Base-by-base conservation (phyloP, 1,140 invertebrate genomes). In the Halyomorpha halys region DNA sequence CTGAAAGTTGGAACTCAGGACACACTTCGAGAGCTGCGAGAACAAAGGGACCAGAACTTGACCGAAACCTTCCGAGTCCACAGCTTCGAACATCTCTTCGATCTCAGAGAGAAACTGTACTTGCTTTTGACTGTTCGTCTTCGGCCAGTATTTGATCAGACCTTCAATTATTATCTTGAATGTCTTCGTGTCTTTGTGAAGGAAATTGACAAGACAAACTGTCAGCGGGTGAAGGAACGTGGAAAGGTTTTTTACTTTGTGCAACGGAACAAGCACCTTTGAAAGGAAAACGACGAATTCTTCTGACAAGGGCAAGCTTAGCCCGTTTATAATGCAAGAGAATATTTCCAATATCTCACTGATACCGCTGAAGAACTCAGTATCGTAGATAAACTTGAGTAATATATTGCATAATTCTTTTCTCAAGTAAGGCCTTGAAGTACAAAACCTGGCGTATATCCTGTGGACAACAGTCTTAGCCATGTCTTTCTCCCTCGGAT, bases 341-440 rank as follows among this genome's bases (percentile, higher is more conserved):
- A 99, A 82, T 76, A 99, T 98, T 85, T 99, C 97, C 72, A 99
- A 81, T 72, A 99, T 81, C 78, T 99, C 97, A 66, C 92, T 94
- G 67, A 98, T 92, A 68, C 96, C 97, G 79, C 98, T 99, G 77
- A 98, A 97, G 76, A 96, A 93, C 81, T 99, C 96, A 68, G 96
- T 98, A 82, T 99, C 97, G 80, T 98, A 99, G 70, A 99, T 94
- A 81, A 99, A 98, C 82, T 93, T 89, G 73, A 87, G 81, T 76
- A 94, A 98, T 78, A 98, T 98, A 81, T 98, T 97, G 79, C 98
- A 98, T 73, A 99, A 98, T 82, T 98, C 94, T 87, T 98, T 98
- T 75, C 97, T 87, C 79, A 98, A 98, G 78, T 97, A 98, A 72
- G 95, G 93, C 77, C 96, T 83, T 72, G 98, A 82, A 64, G 93